Conservation (phyloP, 2,888 invertebrate species). For the Dastarcus helophoroides region DNA sequence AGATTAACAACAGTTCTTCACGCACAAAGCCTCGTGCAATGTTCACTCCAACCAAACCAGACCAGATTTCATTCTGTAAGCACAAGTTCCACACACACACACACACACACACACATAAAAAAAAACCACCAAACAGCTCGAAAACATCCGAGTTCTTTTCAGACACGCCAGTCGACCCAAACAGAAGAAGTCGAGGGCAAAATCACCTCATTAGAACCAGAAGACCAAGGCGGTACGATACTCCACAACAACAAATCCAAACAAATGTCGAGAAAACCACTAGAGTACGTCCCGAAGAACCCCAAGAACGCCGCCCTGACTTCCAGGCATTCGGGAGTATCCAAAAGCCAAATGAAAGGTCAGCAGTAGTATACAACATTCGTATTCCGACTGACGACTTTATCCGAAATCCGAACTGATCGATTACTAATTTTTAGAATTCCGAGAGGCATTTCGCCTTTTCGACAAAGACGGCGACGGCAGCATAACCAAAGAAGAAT, state of each 20-base stretch:
- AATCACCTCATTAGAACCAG: constrained; percentile 7
- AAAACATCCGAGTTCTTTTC: constrained; percentile 16
- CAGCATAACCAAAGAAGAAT: constrained; percentile 76
- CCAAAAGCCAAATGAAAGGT: constrained; percentile 78
- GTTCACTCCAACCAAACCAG: no score
- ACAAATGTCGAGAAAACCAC: no score
- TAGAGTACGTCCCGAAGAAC: no score
- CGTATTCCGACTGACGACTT: no score
- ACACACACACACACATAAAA: no score
- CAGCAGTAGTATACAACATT: constrained; percentile 12
- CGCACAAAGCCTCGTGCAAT: no score
- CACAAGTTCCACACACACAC: no score
- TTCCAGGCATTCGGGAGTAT: constrained; percentile 36
- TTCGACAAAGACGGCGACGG: constrained; percentile 85
- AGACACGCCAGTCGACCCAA: constrained; percentile 29
- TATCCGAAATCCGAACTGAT: neutral
- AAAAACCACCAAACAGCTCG: neutral
- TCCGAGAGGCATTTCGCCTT: constrained; percentile 73
- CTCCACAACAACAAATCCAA: no score
- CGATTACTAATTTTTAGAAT: constrained; percentile 45
- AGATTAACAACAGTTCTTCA: no score
- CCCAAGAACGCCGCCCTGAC: constrained; percentile 13
- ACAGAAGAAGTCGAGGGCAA: constrained; percentile 15
- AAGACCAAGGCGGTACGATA: constrained; percentile 11
- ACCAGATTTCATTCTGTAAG: no score